Evolutionary conservation across 53 echinoderm and acorn worm genomes (phyloP), one percentile per base, ranked within the genome.

Genomic region (Holothuria scabra): DNA sequence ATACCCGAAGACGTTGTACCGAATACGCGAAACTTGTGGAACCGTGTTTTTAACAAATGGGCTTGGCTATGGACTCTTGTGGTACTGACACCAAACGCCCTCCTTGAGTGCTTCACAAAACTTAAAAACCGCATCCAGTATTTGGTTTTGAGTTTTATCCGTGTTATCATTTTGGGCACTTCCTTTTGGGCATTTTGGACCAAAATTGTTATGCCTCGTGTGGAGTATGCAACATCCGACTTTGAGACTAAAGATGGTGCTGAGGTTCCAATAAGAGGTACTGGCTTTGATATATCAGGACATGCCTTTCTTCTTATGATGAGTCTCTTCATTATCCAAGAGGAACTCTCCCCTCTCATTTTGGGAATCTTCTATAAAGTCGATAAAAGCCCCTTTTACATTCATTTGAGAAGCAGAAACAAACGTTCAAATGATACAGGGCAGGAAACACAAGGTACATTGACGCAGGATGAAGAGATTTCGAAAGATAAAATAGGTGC

Each of bases 41-140:
- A 72, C 21, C 72, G 37, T 5, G 24, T 72, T 10, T 72, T 72
- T 48, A 72, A 72, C 46, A 72, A 72, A 48, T 72, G 72, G 72
- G 72, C 72, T 24, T 72, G 72, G 72, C 72, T 72, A 11, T 72
- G 72, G 72, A 72, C 72, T 8, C 72, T 72, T 20, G 46, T 72
- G 22, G 72, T 72, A 4, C 20, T 48, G 14, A 72, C 72, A 46
- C 72, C 72, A 14, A 72, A 72, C 72, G 24, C 23, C 46, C 7
- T 46, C 12, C 11, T 38, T 11, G 72, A 72, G 37, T 38, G 21
- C 24, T 72, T 72, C 12, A 20, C 34, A 16, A 23, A 33, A 22
- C 1, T n/a, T 48, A n/a, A 44, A 12, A 41, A 25, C 14, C 44
- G 46, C n/a, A 44, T 72, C 24, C 72, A 72, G 46, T 72, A 48